Evolutionary conservation across 2,888 invertebrate genomes (phyloP).

Genomic region (Euplexia lucipara): DNA sequence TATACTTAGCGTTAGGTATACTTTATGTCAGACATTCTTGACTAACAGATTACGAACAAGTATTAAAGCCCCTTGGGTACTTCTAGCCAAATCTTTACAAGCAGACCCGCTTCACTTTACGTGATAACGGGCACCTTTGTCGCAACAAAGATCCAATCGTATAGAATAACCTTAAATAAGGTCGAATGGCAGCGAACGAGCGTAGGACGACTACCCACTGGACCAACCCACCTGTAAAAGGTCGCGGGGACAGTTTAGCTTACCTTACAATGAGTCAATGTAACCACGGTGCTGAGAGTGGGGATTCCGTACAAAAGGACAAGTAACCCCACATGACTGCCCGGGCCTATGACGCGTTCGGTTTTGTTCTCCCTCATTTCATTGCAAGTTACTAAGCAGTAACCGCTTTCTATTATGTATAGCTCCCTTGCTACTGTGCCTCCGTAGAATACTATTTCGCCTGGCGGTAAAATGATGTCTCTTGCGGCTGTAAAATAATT

Average conservation of each 20-base stretch:
- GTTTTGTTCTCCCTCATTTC: slow-evolving; percentile 75
- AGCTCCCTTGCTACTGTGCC: slow-evolving; percentile 89
- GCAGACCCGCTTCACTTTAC: neutral
- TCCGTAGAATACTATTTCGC: slow-evolving; percentile 89
- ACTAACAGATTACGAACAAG: neutral
- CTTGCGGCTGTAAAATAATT: slow-evolving; percentile 76
- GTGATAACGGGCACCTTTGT: slow-evolving; percentile 33
- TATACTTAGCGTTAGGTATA: too few relatives aligned
- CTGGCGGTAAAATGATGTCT: slow-evolving; percentile 87
- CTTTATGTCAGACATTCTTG: too few relatives aligned
- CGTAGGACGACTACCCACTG: slow-evolving; percentile 48
- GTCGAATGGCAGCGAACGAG: slow-evolving; percentile 44
- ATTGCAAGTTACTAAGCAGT: slow-evolving; percentile 84
- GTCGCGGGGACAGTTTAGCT: slow-evolving; percentile 39
- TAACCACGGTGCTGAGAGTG: slow-evolving; percentile 85
- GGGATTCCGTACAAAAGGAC: slow-evolving; percentile 88
- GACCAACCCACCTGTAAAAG: slow-evolving; percentile 40
- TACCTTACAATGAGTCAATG: slow-evolving; percentile 90
- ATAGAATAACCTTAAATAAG: slow-evolving; percentile 37
- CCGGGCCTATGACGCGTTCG: slow-evolving; percentile 85
- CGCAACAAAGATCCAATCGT: slow-evolving; percentile 27
- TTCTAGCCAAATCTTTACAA: neutral
- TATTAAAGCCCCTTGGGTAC: slow-evolving; percentile 3
- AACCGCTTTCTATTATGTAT: slow-evolving; percentile 89
- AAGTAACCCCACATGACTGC: slow-evolving; percentile 85